These are phyloP conservation scores for Montipora foliosa DNA, from an alignment of 64 coral and sea anemone genomes.

Conservation along the genomic window DNA sequence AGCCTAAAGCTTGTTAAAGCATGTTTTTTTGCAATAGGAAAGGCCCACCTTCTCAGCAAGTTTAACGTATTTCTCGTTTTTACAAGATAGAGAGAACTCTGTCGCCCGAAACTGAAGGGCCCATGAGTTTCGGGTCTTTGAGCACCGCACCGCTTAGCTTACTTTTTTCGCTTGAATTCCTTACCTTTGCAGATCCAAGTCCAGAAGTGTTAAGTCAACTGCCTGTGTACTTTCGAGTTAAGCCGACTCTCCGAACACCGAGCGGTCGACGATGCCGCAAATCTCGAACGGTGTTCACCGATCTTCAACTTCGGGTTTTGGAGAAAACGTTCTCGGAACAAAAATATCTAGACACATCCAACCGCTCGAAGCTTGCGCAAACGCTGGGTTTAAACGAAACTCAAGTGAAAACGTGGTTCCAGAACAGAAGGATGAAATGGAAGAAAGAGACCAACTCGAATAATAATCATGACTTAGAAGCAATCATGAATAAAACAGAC, in stretches of 20 bases:
- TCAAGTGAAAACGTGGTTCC: conserved; percentile 79
- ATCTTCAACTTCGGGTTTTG: conserved; percentile 70
- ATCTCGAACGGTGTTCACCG: conserved; percentile 74
- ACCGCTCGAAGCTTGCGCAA: conserved; percentile 70
- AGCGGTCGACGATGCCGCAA: conserved; percentile 71
- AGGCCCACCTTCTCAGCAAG: too few species aligned
- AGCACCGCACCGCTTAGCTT: too few species aligned
- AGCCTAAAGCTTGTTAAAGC: too few species aligned
- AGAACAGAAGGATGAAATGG: conserved; percentile 79
- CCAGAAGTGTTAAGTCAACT: conserved; percentile 73
- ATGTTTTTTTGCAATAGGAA: too few species aligned
- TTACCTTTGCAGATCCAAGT: conserved; percentile 49
- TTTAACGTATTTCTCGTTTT: too few species aligned
- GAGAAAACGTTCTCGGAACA: conserved; percentile 77
- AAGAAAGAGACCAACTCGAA: conserved; percentile 55
- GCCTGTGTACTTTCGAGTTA: conserved; percentile 75
- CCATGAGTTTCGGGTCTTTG: too few species aligned
- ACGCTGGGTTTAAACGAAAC: conserved; percentile 76
- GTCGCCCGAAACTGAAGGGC: too few species aligned
- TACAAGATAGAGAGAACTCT: too few species aligned
- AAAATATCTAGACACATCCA: conserved; percentile 77
- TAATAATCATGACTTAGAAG: neutral
- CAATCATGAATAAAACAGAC: neutral
- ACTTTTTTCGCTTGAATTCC: neutral
- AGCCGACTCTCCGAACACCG: conserved; percentile 67